Percentiles rank a stretch among this genome's conserved stretches.
Conservation (phyloP, 2,797 vertebrate species). For the Ammospiza maritima region DNA sequence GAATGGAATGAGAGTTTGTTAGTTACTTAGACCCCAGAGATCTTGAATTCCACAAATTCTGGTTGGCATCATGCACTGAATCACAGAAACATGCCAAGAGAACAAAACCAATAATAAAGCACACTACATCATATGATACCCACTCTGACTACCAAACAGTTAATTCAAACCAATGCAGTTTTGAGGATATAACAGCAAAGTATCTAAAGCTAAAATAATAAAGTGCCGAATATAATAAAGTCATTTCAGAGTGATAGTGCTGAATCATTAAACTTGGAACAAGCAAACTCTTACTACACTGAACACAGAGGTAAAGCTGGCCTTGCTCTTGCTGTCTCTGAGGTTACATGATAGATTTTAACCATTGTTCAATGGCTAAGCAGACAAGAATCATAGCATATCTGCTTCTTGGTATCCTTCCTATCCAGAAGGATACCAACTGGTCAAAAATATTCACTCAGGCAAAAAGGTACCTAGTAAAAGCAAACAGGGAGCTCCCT, state of each 20-base stretch:
- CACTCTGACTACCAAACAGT: not conserved
- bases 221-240: not conserved
- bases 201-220: not conserved
- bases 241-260: not conserved
- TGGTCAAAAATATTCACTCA: not conserved
- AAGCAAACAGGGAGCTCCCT: not conserved
- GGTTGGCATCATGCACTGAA: not conserved
- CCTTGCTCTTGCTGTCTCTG: not conserved
- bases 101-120: not conserved
- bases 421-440: not conserved
- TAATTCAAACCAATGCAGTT: not conserved
- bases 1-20: slow-evolving; percentile 5
- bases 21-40: slow-evolving; percentile 1
- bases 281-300: not conserved
- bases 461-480: not conserved
- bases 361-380: not conserved
- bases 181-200: not conserved
- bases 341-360: not conserved
- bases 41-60: not conserved
- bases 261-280: not conserved
- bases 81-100: not conserved
- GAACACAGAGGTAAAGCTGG: not conserved
- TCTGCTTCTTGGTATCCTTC: not conserved
- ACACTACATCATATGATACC: not conserved
- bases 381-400: not conserved